Base-by-base conservation (phyloP, 1,140 invertebrate genomes). In the Bombus haemorrhoidalis region DNA sequence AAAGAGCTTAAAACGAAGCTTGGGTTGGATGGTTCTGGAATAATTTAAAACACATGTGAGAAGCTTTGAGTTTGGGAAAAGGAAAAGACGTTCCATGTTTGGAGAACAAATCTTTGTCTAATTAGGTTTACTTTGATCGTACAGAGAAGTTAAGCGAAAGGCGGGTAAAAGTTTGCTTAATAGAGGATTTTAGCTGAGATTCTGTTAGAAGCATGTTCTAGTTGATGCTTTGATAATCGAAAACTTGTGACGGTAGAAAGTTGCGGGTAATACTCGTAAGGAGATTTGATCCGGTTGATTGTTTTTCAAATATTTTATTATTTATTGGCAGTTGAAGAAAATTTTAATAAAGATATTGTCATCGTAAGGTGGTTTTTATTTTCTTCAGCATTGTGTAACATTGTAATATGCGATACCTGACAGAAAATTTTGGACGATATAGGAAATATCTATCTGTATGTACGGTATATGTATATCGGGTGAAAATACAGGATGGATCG, bases 251-350 rank as follows among this genome's bases (percentile, higher is more conserved):
- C 32, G 43, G 1, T 8, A 28, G 47, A 4, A 75, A 57, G 25
- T 75, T 57, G 34, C 32, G 9, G 9, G 25, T 37, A 32, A 32
- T 39, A 32, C 4, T 75, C 73, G 34, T 76, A 57, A 75, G 37
- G 74, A 53, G 47, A 76, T 32, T 76, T 57, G 9, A 76, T 28
- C 18, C 9, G 10, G 32, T 37, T 13, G n/a, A 28, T n/a, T 15
- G 43, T 75, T 37, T 34, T 76, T n/a, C 32, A 39, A 76, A 76
- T 39, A 59, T 59, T 76, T 47, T 75, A 75, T 75, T 75, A 57
- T 43, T 34, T 25, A 6, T 32, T 53, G 43, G 1, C 25, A n/a
- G 6, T 10, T 32, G 72, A 22, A 43, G 2, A 57, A 57, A 57
- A 75, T 57, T 28, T 5, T 6, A n/a, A 34, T 57, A 37, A 57